Evolutionary conservation across 2,888 invertebrate species (phyloP).

Genomic region (Resseliella maxima): DNA sequence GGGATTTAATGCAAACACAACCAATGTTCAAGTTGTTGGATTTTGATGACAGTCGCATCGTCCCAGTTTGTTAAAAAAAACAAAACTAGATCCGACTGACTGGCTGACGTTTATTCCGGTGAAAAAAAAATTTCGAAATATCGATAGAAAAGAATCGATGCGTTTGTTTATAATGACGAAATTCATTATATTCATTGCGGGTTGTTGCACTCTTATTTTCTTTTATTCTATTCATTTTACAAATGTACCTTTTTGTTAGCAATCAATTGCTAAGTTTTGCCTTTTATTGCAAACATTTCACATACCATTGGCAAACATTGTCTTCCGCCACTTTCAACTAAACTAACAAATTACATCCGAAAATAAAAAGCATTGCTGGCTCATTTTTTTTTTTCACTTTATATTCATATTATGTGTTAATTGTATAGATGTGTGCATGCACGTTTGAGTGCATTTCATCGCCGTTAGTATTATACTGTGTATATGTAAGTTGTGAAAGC

Average conservation of each 20-base stretch:
- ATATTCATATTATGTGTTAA: neutral
- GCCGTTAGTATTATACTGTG: slow-evolving; percentile 42
- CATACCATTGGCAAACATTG: slow-evolving; percentile 38
- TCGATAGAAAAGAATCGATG: neutral
- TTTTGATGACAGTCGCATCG: neutral
- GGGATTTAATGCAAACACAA: neutral
- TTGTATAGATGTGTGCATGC: slow-evolving; percentile 40
- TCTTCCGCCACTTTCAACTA: slow-evolving; percentile 14
- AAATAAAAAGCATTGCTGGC: slow-evolving; percentile 32
- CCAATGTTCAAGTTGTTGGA: neutral
- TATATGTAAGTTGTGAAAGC: too few species aligned
- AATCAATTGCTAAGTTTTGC: neutral
- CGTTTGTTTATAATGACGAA: slow-evolving; percentile 43
- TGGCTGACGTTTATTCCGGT: neutral
- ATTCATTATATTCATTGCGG: slow-evolving; percentile 49
- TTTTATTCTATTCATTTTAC: neutral
- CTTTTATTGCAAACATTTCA: slow-evolving; percentile 33
- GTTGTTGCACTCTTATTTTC: slow-evolving; percentile 37
- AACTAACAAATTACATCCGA: slow-evolving; percentile 48
- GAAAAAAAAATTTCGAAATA: neutral
- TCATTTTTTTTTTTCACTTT: neutral
- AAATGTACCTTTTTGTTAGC: slow-evolving; percentile 33
- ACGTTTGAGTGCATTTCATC: slow-evolving; percentile 50
- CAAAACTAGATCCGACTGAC: too few species aligned
- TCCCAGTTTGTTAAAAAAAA: too few species aligned